A percentile compares a stretch with the other conserved stretches of the same genome.
phyloP scores from a whole-genome alignment of 2,888 invertebrate genomes.

The Agrochola lychnidis region DNA sequence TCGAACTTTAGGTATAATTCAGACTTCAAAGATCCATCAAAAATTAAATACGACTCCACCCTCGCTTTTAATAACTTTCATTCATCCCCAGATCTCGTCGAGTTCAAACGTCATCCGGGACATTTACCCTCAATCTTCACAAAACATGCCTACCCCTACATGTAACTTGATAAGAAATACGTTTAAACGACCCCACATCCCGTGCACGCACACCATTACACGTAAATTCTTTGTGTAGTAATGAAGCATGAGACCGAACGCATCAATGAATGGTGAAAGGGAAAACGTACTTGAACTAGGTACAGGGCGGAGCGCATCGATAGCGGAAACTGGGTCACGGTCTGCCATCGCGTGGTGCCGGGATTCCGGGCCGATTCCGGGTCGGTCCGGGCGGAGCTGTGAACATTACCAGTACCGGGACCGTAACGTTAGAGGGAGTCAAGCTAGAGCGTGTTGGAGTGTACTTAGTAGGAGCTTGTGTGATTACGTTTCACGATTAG shows the following conservation, averaged over 20 bases:
- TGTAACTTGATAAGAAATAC: constrained; percentile 36
- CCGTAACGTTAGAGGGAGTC: constrained; percentile 20
- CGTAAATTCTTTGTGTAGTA: constrained; percentile 48
- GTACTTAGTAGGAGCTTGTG: constrained; percentile 35
- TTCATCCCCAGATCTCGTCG: background rate
- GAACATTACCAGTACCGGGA: constrained; percentile 31
- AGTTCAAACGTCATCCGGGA: constrained; percentile 26
- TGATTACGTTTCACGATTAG: constrained; percentile 39
- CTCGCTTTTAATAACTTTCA: constrained; percentile 1
- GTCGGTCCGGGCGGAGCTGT: constrained; percentile 56
- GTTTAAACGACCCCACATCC: constrained; percentile 25
- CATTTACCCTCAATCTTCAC: constrained; percentile 31
- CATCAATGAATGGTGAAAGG: constrained; percentile 81
- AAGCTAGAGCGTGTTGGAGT: constrained; percentile 44
- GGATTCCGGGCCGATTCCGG: constrained; percentile 57
- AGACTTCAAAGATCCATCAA: background rate
- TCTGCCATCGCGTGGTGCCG: constrained; percentile 73
- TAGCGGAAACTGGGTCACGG: constrained; percentile 85
- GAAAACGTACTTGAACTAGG: constrained; percentile 81
- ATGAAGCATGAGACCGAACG: constrained; percentile 62
- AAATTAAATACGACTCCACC: constrained; percentile 7
- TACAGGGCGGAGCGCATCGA: constrained; percentile 79
- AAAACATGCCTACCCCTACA: constrained; percentile 1
- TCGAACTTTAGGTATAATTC: background rate
- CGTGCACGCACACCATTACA: constrained; percentile 43